Evolutionary conservation across 2,888 invertebrate genomes (phyloP).

Genomic region (Brachypalpus laphriformis): DNA sequence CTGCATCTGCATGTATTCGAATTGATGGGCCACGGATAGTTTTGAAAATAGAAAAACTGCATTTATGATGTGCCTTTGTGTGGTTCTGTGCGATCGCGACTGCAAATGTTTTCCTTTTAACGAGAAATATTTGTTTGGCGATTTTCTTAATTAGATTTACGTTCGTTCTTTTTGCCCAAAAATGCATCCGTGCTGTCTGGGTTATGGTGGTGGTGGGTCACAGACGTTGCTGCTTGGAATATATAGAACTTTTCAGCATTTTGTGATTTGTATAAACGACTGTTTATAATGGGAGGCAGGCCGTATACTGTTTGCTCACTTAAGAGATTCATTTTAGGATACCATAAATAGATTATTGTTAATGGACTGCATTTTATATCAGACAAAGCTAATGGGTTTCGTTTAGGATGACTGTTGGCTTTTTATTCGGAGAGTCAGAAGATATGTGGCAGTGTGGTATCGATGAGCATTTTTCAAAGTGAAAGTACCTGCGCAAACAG

Average conservation of each 20-base stretch:
- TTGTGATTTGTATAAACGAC: constrained; percentile 8
- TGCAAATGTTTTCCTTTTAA: constrained; percentile 39
- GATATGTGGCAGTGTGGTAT: not conserved
- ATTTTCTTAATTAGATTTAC: constrained; percentile 48
- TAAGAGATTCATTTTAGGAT: constrained; percentile 13
- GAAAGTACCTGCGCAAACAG: not conserved
- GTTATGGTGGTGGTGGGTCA: constrained; percentile 60
- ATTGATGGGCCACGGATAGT: constrained; percentile 57
- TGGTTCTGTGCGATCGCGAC: constrained; percentile 20
- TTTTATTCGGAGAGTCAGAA: not conserved
- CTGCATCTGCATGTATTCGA: constrained; percentile 17
- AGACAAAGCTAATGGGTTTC: constrained; percentile 26
- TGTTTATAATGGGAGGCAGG: constrained; percentile 19
- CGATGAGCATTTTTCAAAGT: constrained; percentile 1
- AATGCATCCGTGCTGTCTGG: constrained; percentile 41
- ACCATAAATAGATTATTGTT: constrained; percentile 40
- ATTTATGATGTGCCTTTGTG: constrained; percentile 46
- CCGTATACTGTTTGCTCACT: constrained; percentile 17
- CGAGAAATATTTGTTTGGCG: constrained; percentile 22
- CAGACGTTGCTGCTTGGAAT: not conserved
- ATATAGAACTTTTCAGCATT: constrained; percentile 27
- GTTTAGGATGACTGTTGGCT: not conserved
- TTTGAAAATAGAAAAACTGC: constrained; percentile 48
- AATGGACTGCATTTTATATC: constrained; percentile 58
- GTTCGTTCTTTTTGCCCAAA: constrained; percentile 3